Evolutionary conservation across 2,797 vertebrate species (phyloP), one percentile per base, ranked within the genome.

Genomic region (Urophycis tenuis): DNA sequence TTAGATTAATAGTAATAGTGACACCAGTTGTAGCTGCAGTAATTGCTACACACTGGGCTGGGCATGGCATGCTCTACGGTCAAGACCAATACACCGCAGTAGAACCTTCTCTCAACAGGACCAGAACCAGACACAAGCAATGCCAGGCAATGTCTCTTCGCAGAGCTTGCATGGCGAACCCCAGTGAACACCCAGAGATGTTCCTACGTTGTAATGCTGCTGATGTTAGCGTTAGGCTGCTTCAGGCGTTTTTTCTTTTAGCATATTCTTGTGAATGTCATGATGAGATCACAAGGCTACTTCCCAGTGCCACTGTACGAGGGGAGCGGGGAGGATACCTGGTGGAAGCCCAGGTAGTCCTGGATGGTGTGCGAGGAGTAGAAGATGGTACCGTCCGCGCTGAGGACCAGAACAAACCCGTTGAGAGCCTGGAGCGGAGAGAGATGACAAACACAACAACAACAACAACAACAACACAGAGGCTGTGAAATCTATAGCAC

Each of bases 301-400:
- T 29, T 29, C 29, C 60, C 3, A 29, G 14, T 29, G 8, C 15
- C n/a, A 60, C 5, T 22, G 45, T 49, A 22, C 22, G 45, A 25
- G 71, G 14, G 32, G 4, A 6, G 17, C 34, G 19, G 9, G 19
- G n/a, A 31, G 19, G 31, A n/a, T 85, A 95, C 95, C 93, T 96
- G 95, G 85, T 95, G 94, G 87, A 96, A 96, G 74, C 95, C 94
- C 78, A 96, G 78, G 84, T 95, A 96, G 87, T 95, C 93, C 89
- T 95, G 93, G 83, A 96, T 94, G 29, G 94, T 93, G 77, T 94
- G 92, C 73, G 94, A 95, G 78, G 92, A 86, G 77, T 94, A 96
- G 89, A 96, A 94, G 86, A 96, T 93, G 82, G 87, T 90, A 7
- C 95, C 94, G 0, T 92, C 89, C 72, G 91, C 89, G 0, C 93